Evolutionary conservation across 2,113 vertebrate species (phyloP).

Genomic region (Mungos mungo): DNA sequence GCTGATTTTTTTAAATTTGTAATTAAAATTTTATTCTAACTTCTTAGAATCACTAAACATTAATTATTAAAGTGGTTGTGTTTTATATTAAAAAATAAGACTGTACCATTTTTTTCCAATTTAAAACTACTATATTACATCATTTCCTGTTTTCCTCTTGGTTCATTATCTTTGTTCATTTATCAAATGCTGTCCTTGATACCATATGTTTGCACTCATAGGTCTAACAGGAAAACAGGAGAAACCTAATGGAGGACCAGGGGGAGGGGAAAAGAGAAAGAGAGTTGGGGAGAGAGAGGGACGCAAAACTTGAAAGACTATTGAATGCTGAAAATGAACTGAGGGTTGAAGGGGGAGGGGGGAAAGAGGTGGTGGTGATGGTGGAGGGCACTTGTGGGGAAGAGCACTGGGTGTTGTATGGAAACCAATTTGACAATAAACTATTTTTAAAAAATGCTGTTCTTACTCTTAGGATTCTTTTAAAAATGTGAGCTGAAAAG

Average conservation of each 20-base stretch:
- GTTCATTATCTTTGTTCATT: not conserved
- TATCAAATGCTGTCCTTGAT: not conserved
- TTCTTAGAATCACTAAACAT: not conserved
- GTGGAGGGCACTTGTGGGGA: too few species aligned
- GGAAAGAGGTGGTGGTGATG: too few species aligned
- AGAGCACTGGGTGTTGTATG: too few species aligned
- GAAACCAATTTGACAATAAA: too few species aligned
- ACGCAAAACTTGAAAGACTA: too few species aligned
- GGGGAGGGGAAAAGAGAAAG: too few species aligned
- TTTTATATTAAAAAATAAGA: conserved; percentile 15
- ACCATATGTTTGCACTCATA: too few species aligned
- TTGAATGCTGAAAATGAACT: too few species aligned
- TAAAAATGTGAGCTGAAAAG: not conserved
- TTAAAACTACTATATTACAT: not conserved
- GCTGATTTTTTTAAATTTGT: not conserved
- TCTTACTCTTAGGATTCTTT: not conserved
- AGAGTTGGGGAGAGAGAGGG: too few species aligned
- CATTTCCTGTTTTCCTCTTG: not conserved
- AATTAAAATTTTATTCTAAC: conserved; percentile 23
- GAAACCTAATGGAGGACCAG: too few species aligned
- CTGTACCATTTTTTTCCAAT: not conserved
- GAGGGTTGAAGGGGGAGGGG: too few species aligned
- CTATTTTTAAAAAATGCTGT: not conserved
- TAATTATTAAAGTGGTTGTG: not conserved
- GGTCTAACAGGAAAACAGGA: too few species aligned